A percentile compares a stretch with the other conserved stretches of the same genome.
Evolutionary conservation across 2,888 invertebrate species (phyloP).

Genomic region (Drosophila paracracens): DNA sequence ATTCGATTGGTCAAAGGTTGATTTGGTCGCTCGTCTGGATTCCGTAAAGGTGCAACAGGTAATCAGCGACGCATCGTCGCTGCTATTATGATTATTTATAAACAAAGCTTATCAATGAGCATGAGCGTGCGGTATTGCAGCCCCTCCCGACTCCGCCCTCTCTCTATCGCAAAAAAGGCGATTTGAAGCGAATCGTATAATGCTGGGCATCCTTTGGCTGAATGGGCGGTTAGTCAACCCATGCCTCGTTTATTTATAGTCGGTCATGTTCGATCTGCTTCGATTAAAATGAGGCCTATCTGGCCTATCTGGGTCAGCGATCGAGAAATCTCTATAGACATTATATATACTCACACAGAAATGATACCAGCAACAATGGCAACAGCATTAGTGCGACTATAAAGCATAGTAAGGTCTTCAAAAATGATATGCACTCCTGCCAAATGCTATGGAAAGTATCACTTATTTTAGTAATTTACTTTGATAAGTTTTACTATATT

Average conservation of each 20-base stretch:
- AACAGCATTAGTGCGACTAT: conserved; percentile 78
- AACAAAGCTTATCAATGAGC: conserved; percentile 56
- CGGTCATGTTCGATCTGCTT: conserved; percentile 57
- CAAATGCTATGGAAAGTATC: conserved; percentile 70
- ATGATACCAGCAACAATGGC: conserved; percentile 80
- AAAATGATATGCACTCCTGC: conserved; percentile 77
- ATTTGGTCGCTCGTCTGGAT: conserved; percentile 63
- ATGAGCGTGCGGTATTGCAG: conserved; percentile 15
- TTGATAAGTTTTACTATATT: neutral
- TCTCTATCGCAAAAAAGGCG: conserved; percentile 1
- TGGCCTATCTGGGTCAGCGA: conserved; percentile 32
- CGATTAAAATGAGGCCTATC: conserved; percentile 32
- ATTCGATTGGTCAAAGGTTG: conserved; percentile 80
- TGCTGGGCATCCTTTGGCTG: conserved; percentile 51
- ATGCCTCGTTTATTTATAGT: conserved; percentile 69
- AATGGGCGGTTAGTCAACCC: conserved; percentile 68
- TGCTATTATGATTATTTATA: conserved; percentile 56
- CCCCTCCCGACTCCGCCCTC: conserved; percentile 1
- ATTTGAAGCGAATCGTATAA: conserved; percentile 33
- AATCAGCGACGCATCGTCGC: conserved; percentile 44
- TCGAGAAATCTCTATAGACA: conserved; percentile 1
- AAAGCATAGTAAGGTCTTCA: conserved; percentile 82
- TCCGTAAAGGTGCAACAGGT: conserved; percentile 61
- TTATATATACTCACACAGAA: conserved; percentile 82
- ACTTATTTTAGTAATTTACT: conserved; percentile 1